These are phyloP conservation scores for Sciurus vulgaris DNA, from an alignment of 2,797 vertebrate genomes.

Conservation along the genomic window DNA sequence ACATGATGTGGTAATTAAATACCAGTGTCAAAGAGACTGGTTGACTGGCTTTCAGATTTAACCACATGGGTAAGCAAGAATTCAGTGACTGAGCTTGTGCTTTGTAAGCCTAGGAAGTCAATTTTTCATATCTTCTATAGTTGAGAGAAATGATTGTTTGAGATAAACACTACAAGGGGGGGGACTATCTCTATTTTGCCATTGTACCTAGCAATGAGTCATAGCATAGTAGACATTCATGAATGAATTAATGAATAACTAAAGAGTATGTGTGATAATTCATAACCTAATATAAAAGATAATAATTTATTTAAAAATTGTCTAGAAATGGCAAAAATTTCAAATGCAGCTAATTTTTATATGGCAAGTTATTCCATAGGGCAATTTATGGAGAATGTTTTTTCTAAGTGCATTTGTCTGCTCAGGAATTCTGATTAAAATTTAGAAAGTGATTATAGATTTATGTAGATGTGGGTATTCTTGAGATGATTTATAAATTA, in stretches of 20 bases:
- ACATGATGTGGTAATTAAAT: constrained; percentile 21
- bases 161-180: rapidly evolving
- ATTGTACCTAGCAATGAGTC: not conserved
- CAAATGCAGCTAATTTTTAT: not conserved
- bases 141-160: not conserved
- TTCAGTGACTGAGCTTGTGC: not conserved
- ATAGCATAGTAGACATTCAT: not conserved
- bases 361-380: not conserved
- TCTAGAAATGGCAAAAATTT: not conserved
- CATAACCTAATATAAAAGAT: not conserved
- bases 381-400: not conserved
- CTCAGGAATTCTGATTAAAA: not conserved
- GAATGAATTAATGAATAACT: not conserved
- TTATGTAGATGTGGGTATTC: not conserved
- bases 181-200: not conserved
- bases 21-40: not conserved
- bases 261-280: not conserved
- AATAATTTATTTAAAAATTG: not conserved
- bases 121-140: not conserved
- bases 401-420: not conserved
- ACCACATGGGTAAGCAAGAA: not conserved
- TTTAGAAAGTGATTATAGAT: not conserved
- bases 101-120: not conserved
- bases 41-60: not conserved
- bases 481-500: not conserved